Conservation (phyloP, 2,113 vertebrate species). For the Panthera leo region DNA sequence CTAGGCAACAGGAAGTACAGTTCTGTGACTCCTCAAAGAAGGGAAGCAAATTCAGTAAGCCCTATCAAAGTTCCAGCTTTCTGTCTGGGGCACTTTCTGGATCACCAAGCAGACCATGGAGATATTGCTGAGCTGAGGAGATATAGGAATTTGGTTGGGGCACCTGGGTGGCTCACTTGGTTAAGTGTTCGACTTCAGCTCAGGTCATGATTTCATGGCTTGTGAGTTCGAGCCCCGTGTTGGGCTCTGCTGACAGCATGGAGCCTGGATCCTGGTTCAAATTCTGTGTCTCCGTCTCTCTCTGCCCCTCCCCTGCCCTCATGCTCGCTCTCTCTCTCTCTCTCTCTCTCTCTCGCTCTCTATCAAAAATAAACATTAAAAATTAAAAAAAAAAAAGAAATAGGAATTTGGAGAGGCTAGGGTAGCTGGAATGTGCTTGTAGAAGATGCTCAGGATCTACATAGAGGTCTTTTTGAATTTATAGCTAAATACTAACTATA, state of each 20-base stretch:
- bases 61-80: background rate
- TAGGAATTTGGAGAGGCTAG: background rate
- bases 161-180: no score
- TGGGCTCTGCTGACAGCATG: no score
- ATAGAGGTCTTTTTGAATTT: background rate
- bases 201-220: no score
- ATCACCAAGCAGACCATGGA: background rate
- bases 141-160: background rate
- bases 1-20: background rate
- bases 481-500: background rate
- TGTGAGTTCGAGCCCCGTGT: no score
- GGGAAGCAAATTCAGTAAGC: background rate
- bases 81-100: background rate
- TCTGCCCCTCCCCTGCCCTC: no score
- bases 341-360: no score
- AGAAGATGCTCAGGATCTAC: background rate
- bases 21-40: background rate
- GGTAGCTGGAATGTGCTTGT: background rate
- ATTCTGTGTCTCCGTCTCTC: no score
- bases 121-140: background rate
- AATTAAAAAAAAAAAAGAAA: background rate
- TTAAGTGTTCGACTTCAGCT: no score
- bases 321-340: no score
- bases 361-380: no score
- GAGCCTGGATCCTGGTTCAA: no score